A percentile compares a stretch with the other conserved stretches of the same genome.
Conservation (phyloP, 2,888 invertebrate genomes). For the Mamestra brassicae region DNA sequence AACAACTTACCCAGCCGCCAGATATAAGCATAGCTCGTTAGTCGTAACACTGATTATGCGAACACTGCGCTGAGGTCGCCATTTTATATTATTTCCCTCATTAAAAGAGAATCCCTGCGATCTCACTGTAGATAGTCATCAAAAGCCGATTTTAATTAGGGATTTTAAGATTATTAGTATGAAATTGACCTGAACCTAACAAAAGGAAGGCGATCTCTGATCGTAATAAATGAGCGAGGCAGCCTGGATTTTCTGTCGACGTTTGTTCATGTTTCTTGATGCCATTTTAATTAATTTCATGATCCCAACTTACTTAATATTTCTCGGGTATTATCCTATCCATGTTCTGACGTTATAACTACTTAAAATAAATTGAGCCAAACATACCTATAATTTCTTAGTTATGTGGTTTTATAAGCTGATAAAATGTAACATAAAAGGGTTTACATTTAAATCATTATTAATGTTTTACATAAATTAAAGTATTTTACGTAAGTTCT, state of each 20-base stretch:
- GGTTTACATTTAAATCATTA: background rate
- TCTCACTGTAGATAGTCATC: constrained; percentile 47
- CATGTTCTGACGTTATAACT: background rate
- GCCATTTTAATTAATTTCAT: constrained; percentile 30
- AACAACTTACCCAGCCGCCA: constrained; percentile 15
- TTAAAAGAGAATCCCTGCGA: constrained; percentile 57
- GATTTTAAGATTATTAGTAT: constrained; percentile 54
- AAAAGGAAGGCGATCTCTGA: constrained; percentile 29
- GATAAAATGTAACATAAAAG: background rate
- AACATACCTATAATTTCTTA: background rate
- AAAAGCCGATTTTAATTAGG: constrained; percentile 66
- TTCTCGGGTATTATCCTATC: background rate
- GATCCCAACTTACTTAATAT: constrained; percentile 1
- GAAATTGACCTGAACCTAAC: constrained; percentile 45
- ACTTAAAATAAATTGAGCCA: background rate
- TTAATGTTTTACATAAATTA: background rate
- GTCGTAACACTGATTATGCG: constrained; percentile 55
- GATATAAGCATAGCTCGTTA: constrained; percentile 51
- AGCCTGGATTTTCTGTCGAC: constrained; percentile 29
- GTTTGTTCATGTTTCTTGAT: constrained; percentile 30
- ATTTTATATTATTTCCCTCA: constrained; percentile 62
- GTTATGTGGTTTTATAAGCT: background rate
- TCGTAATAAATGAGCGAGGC: constrained; percentile 31
- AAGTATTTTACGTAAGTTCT: background rate
- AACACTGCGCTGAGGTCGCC: constrained; percentile 49